Evolutionary conservation across 1,140 invertebrate genomes (phyloP).

Genomic region (Tetranychus urticae): DNA sequence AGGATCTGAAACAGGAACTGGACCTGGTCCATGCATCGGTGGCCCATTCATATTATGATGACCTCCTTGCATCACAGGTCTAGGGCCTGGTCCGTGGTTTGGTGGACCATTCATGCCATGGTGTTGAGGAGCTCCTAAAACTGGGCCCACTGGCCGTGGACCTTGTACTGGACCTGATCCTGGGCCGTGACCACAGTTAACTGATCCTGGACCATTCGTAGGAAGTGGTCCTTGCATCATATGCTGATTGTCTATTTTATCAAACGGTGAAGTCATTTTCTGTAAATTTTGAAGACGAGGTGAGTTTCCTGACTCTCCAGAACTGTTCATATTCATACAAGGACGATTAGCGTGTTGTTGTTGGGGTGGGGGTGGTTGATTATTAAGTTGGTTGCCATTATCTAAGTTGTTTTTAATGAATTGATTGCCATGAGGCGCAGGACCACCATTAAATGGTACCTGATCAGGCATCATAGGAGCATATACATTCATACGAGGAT

Average conservation of each 20-base stretch:
- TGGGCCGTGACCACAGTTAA: no score
- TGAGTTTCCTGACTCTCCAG: constrained; percentile 1
- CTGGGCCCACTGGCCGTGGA: no score
- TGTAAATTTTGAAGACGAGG: constrained; percentile 14
- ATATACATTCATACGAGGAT: not conserved
- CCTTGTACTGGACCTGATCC: no score
- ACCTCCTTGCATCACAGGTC: no score
- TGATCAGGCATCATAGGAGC: not conserved
- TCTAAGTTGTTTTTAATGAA: not conserved
- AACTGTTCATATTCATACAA: not conserved
- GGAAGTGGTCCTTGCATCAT: no score
- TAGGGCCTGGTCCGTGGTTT: no score
- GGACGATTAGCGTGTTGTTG: not conserved
- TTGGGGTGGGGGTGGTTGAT: not conserved
- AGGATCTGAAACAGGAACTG: not conserved
- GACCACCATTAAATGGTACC: not conserved
- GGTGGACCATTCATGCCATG: no score
- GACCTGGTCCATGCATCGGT: no score
- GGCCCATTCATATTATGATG: no score
- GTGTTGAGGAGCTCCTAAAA: no score
- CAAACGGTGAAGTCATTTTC: constrained; percentile 16
- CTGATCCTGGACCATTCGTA: no score
- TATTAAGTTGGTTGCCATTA: no score
- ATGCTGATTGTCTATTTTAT: constrained; percentile 1
- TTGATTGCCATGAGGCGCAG: not conserved